Evolutionary conservation across 2,113 vertebrate species (phyloP), one percentile per base, ranked within the genome.

Genomic region (Ursus arctos): DNA sequence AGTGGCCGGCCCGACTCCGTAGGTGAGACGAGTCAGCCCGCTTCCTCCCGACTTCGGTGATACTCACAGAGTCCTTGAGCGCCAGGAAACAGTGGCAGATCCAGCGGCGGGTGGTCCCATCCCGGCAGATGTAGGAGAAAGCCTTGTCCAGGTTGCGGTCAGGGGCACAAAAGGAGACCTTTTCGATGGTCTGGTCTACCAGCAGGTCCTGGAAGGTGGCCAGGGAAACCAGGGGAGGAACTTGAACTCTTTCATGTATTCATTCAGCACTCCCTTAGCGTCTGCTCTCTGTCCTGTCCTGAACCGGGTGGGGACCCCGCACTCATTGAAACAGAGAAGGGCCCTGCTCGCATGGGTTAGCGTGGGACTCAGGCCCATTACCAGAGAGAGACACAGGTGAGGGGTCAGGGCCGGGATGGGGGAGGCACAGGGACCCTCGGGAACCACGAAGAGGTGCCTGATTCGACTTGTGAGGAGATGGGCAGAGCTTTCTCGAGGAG

Each of bases 21-120:
- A 1, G 11, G 40, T 22, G 12, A 43, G 40, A 51, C 24, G 24
- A 55, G 22, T 0, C 6, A 1, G 53, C 36, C 40, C 6, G 36
- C 74, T 77, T 28, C 43, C 26, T 47, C 43, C 72, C 24, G 18
- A 61, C 47, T 24, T 4, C 2, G 4, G 88, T 0, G 4, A 80
- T 79, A 96, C 99, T 99, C 97, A 99, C 99, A 2, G 99, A 99
- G 98, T 99, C 99, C 98, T 99, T 99, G 88, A 99, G 98, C 0
- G 99, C 99, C 99, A 99, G 99, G 98, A 99, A 99, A 98, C 99
- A 99, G 98, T 99, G 99, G 97, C 99, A 99, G 95, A 99, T 99
- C 99, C 99, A 99, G 31, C 99, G 99, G 51, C 99, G 98, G 0
- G 99, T 99, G 43, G 99, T 99, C 26, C 99, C 99, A 0, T 99